Evolutionary conservation across 2,113 vertebrate genomes (phyloP).

Genomic region (Erpornis zantholeuca): DNA sequence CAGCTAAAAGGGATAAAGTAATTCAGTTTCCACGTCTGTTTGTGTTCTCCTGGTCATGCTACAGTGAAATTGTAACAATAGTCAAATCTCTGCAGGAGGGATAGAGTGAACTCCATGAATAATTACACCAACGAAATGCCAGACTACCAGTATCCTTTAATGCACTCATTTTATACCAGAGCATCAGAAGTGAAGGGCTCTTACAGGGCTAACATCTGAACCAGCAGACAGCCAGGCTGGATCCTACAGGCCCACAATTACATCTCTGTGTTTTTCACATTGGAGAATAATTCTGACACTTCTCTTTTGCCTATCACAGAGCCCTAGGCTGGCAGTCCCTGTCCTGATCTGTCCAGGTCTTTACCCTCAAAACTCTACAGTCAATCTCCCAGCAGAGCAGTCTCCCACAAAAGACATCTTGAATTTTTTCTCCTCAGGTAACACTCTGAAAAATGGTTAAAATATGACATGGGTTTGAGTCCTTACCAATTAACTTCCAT

Average conservation of each 20-base stretch:
- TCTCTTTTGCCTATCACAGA: fast-evolving
- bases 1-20: slow-evolving; percentile 31
- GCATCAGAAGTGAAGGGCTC: background rate
- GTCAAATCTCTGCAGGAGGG: background rate
- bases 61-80: background rate
- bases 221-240: background rate
- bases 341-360: background rate
- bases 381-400: background rate
- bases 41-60: background rate
- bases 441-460: background rate
- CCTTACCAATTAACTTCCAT: background rate
- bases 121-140: background rate
- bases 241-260: background rate
- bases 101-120: background rate
- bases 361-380: background rate
- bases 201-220: background rate
- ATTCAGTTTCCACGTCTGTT: slow-evolving; percentile 15
- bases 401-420: background rate
- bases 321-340: background rate
- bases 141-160: background rate
- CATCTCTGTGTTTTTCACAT: background rate
- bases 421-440: background rate
- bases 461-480: background rate
- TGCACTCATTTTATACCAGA: background rate
- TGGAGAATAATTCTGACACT: background rate